Evolutionary conservation across 92 coral and sea anemone genomes (phyloP), one percentile per base, ranked within the genome.

Genomic region (Parazoanthus swiftii): DNA sequence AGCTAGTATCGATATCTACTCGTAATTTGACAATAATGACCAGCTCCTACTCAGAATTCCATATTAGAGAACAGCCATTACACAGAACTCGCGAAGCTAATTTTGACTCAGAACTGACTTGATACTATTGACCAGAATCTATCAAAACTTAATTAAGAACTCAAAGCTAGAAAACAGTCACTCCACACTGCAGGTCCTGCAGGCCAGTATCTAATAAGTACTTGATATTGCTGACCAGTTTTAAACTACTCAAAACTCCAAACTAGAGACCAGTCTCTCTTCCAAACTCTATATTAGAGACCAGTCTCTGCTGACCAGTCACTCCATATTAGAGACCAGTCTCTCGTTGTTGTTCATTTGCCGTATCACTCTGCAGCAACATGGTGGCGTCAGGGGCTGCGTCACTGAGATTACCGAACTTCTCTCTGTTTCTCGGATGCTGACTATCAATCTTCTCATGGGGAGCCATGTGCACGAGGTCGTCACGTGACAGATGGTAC

Each of bases 401-500:
- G 11, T 76, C 80, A 42, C 56, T 51, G 8, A 36, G 37, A 44
- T 77, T 59, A n/a, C 16, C 68, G 26, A 20, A 50, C 25, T 63
- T 63, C 2, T 54, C 18, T 54, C 1, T 54, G 83, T 51, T 26
- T 23, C 10, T 8, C 18, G 46, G 67, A 9, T 54, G 36, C 67
- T 7, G 67, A 18, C 26, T 43, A 48, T 51, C 83, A 23, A 50
- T 6, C 13, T 11, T 16, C 37, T 79, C 67, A 50, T 29, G 39
- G 70, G 43, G 68, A 15, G 44, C 42, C 42, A 48, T 79, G 7
- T 5, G 83, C n/a, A 50, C 18, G n/a, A 79, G 83, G 58, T 79
- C 83, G 25, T 79, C 67, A 29, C 83, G 83, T 50, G 83, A 79
- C 8, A 79, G 42, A 25, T 79, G 83, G 67, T 79, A 33, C 29